A percentile compares a stretch with the other conserved stretches of the same genome.
These are phyloP conservation scores for Lagenorhynchus albirostris DNA, from an alignment of 2,113 vertebrate species.

Conservation along the genomic window DNA sequence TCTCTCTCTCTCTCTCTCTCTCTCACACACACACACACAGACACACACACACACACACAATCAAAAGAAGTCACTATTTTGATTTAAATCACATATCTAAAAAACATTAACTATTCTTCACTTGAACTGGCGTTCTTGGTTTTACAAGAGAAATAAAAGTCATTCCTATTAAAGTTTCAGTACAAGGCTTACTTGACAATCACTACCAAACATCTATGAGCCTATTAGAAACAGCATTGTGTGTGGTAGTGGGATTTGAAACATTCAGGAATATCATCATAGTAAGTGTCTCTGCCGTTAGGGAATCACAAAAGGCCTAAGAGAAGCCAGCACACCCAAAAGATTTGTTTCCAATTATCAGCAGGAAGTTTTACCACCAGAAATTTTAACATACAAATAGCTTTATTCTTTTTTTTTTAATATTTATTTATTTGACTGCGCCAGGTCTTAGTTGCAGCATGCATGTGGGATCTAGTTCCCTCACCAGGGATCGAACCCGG, in stretches of 20 bases:
- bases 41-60: background rate
- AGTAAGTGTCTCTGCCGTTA: background rate
- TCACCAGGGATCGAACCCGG: too few species aligned
- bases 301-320: background rate
- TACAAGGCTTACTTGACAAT: constrained; percentile 40
- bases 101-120: constrained; percentile 51
- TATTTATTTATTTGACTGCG: too few species aligned
- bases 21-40: background rate
- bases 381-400: background rate
- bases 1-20: background rate
- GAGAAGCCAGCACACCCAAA: background rate
- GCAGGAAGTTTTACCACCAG: background rate
- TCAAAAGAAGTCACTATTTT: constrained; percentile 60
- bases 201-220: constrained; percentile 38
- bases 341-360: background rate
- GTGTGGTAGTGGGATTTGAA: background rate
- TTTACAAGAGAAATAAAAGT: constrained; percentile 45
- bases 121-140: constrained; percentile 5
- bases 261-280: background rate
- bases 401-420: background rate
- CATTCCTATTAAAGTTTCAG: constrained; percentile 30
- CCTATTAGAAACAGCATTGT: background rate
- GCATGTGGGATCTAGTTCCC: too few species aligned
- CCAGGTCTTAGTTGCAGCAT: too few species aligned
- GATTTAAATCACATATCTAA: constrained; percentile 52